Percentiles rank a stretch among this genome's conserved stretches.
These are phyloP conservation scores for Melospiza melodia DNA, from an alignment of 2,113 vertebrate species.

Conservation along the genomic window DNA sequence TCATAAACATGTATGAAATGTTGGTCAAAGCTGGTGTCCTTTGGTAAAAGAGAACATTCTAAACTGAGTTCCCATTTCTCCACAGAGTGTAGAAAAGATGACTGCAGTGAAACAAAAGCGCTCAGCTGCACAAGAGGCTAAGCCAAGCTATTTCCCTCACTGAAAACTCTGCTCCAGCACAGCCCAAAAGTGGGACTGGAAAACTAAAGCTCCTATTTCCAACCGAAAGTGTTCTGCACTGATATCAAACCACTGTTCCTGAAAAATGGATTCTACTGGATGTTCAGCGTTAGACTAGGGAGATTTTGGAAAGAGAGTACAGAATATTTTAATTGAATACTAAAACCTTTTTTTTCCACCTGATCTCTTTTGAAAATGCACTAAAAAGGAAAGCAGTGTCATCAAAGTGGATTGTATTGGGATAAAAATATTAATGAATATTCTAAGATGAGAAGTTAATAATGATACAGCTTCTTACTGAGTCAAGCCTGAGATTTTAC, in stretches of 20 bases:
- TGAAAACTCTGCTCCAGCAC: not conserved
- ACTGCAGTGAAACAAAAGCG: not conserved
- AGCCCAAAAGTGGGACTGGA: not conserved
- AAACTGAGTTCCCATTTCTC: not conserved
- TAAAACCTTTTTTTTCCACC: fast-evolving
- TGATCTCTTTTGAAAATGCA: not conserved
- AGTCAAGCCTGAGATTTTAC: not conserved
- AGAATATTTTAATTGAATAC: not conserved
- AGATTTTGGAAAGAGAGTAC: not conserved
- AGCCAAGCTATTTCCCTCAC: not conserved
- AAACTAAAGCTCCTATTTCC: not conserved
- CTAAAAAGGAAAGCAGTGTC: not conserved
- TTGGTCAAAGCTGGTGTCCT: not conserved
- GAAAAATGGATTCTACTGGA: not conserved
- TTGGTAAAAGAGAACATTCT: not conserved
- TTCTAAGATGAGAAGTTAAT: not conserved
- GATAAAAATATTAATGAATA: not conserved
- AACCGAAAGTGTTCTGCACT: not conserved
- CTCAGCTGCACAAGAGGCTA: not conserved
- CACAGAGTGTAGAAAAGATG: not conserved
- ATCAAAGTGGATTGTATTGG: not conserved
- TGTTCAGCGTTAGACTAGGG: not conserved
- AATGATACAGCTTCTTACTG: not conserved
- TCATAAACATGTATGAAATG: not conserved
- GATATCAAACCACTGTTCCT: not conserved